Base-by-base conservation (phyloP, 2,888 invertebrate genomes). In the Choristoneura rosaceana region DNA sequence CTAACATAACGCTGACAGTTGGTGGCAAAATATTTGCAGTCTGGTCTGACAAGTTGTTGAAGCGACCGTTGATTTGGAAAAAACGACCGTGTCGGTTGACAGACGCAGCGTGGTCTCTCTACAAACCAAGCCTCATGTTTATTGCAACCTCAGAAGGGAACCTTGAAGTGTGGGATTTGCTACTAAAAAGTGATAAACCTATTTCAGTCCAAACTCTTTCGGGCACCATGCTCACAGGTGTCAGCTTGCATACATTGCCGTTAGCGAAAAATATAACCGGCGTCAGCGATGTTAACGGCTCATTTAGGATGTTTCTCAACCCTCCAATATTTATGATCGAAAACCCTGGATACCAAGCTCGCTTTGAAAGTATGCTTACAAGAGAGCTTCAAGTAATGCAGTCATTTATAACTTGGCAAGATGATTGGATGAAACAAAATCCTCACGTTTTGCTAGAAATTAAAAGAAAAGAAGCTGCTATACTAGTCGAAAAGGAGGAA, bases 131-230 rank as follows among this genome's bases (percentile, higher is more conserved):
- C 64, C 95, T 97, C 63, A 90, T 98, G 73, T 96, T 96, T 82
- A 87, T 98, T 69, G 94, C 96, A 0, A 95, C 96, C 25, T 94
- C 93, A 34, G 97, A 98, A 90, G 98, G 98, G 3, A 95, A 94
- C 73, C 90, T 97, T 14, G 98, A 98, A 88, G 95, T 96, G 12
- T 98, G 98, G 98, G 97, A 98, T 90, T 90, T 98, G 71, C 87
- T 96, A 71, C 90, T 95, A 63, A 95, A 95, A 82, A 96, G 96
- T 76, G 96, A 97, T 78, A 95, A 95, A 76, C 95, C 97, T 0
- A 95, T 95, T 74, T 95, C 96, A 69, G 93, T 95, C 0, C 95
- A 97, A 84, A 95, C 95, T 73, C 88, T 96, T 17, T 96, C 97
- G 3, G 96, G 96, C 2, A 94, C 94, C 8, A 94, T 95, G 82